Evolutionary conservation across 2,113 vertebrate species (phyloP), one percentile per base, ranked within the genome.

Genomic region (Oxyura jamaicensis): DNA sequence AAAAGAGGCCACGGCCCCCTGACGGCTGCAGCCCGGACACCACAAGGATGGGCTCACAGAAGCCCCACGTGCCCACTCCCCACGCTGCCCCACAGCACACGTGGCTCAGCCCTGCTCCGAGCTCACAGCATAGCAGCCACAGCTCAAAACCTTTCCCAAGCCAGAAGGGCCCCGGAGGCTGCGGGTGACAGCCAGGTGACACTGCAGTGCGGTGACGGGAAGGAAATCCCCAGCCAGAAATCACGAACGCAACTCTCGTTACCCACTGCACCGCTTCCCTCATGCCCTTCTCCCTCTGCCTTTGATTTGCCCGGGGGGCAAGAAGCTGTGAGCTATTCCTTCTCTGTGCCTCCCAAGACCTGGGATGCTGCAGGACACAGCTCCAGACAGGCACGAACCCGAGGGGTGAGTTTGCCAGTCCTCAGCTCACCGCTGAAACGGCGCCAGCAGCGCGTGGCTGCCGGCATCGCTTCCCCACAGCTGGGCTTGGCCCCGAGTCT

Each of bases 401-500:
- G 59, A 3, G 84, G 78, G 41, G 63, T 0, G 83, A 92, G 73
- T 11, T 94, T 84, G 84, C 77, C 29, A 5, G 44, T 46, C 23
- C 96, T 87, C 55, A 67, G 68, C 93, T 58, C 35, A 2, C 17
- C 0, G 0, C 78, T 13, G n/a, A 78, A 74, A 36, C 18, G 83
- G 19, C 16, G 71, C 48, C 65, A 36, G 79, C 77, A 52, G 66
- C 17, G 3, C 28, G 16, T 16, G 55, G 42, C 66, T 53, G 79
- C 60, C 56, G 6, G 89, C 93, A 63, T 11, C 35, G 19, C 78
- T 91, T 93, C 93, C 88, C 71, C 1, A 28, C 96, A 96, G 96
- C 95, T 94, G 95, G 92, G 95, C 91, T 94, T 91, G 94, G 91
- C 85, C 94, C 90, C 9, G 29, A 66, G 66, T 72, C 48, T 8